Percentiles rank a stretch among this genome's conserved stretches.
phyloP scores from a whole-genome alignment of 2,113 vertebrate genomes.

The Cathartes aura region DNA sequence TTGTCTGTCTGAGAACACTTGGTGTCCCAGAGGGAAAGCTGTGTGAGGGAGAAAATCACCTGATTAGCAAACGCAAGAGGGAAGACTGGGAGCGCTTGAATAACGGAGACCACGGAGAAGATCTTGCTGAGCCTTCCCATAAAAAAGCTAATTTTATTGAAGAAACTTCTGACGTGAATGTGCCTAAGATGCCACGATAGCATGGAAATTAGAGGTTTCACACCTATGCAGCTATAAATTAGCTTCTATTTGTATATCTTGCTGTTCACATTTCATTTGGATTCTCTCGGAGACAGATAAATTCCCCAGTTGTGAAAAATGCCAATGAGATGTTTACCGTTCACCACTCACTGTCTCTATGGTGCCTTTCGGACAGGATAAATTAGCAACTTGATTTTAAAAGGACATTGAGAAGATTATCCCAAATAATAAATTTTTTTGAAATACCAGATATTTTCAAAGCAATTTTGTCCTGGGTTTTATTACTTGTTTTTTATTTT shows the following conservation, averaged over 20 bases:
- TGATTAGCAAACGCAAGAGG: conserved; percentile 90
- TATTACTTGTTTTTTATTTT: background rate
- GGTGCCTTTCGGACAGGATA: conserved; percentile 41
- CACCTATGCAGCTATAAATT: background rate
- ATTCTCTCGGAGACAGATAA: background rate
- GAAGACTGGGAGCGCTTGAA: conserved; percentile 61
- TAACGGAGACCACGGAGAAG: conserved; percentile 48
- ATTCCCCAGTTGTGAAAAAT: background rate
- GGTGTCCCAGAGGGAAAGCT: conserved; percentile 88
- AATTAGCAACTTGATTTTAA: background rate
- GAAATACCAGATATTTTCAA: background rate
- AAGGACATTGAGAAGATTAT: background rate
- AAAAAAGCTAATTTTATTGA: conserved; percentile 75
- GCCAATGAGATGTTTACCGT: background rate
- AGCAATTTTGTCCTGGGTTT: background rate
- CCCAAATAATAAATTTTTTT: background rate
- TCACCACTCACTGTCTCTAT: background rate
- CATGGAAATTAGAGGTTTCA: background rate
- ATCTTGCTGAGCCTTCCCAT: conserved; percentile 37
- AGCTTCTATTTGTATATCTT: background rate
- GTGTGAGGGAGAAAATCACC: conserved; percentile 77
- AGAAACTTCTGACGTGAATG: background rate
- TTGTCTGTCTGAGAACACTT: conserved; percentile 88
- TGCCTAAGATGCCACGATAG: conserved; percentile 35
- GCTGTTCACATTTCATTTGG: background rate